phyloP scores from a whole-genome alignment of 2,888 invertebrate species.

The Aleiodes alternator region DNA sequence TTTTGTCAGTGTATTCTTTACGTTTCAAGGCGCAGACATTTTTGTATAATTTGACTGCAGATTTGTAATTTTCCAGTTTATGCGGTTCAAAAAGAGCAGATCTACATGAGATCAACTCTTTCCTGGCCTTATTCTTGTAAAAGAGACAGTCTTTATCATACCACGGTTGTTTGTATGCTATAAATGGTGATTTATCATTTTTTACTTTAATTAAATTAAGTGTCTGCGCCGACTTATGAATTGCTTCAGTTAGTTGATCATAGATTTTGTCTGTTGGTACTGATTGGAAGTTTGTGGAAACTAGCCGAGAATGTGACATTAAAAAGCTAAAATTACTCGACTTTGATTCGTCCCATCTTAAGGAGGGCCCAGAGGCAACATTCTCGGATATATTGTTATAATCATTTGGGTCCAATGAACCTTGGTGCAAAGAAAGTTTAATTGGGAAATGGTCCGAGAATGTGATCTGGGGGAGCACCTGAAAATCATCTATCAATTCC shows the following conservation, averaged over 20 bases:
- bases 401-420: neutral
- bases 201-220: neutral
- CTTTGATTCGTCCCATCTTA: neutral
- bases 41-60: too few relatives aligned
- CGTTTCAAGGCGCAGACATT: too few relatives aligned
- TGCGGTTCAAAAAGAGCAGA: too few relatives aligned
- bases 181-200: neutral
- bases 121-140: too few relatives aligned
- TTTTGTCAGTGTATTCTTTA: too few relatives aligned
- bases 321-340: neutral
- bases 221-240: neutral
- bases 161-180: too few relatives aligned
- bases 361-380: neutral
- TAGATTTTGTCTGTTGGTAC: neutral
- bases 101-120: too few relatives aligned
- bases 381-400: neutral
- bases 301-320: neutral
- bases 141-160: too few relatives aligned
- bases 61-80: too few relatives aligned
- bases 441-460: conserved; percentile 2
- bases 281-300: neutral
- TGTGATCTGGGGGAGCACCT: neutral
- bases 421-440: neutral
- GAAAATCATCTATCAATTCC: neutral
- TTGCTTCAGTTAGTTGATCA: neutral